Evolutionary conservation across 2,797 vertebrate genomes (phyloP).

Genomic region (Falco cherrug): DNA sequence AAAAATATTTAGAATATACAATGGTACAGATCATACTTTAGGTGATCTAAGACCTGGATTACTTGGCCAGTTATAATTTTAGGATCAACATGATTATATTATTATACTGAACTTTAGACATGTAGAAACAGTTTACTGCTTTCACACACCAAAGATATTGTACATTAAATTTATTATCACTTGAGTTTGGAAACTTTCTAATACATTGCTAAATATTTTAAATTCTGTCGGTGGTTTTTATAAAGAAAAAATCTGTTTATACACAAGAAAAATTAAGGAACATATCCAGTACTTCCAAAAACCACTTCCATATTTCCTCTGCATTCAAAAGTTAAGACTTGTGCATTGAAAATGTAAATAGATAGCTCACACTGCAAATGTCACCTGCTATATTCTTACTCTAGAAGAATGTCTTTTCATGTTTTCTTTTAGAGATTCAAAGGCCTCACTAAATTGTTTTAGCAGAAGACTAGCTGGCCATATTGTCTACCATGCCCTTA

Average conservation of each 20-base stretch:
- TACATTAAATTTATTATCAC: neutral
- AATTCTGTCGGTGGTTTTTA: neutral
- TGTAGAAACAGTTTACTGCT: neutral
- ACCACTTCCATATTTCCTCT: neutral
- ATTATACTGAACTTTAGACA: neutral
- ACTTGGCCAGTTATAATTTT: neutral
- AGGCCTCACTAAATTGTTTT: neutral
- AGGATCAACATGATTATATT: neutral
- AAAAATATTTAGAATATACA: conserved; percentile 33
- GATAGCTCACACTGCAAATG: neutral
- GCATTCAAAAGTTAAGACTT: neutral
- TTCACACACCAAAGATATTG: neutral
- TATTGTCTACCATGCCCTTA: neutral
- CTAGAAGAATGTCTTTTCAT: neutral
- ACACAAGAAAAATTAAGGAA: neutral
- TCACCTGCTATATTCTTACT: neutral
- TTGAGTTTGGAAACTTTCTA: neutral
- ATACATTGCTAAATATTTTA: neutral
- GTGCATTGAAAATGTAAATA: neutral
- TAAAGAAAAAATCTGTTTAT: neutral
- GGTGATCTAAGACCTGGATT: neutral
- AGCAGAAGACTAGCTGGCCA: neutral
- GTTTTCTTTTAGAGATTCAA: neutral
- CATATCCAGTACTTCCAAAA: neutral
- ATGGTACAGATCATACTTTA: neutral